phyloP scores from a whole-genome alignment of 35 echinoderm and acorn worm species.

The Eucidaris tribuloides region DNA sequence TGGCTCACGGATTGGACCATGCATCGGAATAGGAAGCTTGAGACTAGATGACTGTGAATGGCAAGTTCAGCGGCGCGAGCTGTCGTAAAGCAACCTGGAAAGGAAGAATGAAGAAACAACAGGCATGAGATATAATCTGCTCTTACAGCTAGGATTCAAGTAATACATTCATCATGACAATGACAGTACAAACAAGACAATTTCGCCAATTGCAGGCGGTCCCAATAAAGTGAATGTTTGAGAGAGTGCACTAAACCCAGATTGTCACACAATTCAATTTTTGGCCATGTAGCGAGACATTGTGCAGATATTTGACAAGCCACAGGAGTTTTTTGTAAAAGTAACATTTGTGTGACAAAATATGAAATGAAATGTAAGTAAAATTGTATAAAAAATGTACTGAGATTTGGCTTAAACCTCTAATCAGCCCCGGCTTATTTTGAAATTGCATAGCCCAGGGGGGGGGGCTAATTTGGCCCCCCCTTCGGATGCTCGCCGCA shows the following conservation, averaged over 20 bases:
- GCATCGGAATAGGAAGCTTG: conserved; percentile 85
- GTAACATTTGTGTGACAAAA: no score
- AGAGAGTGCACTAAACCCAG: not conserved
- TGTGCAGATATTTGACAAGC: no score
- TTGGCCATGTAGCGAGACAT: no score
- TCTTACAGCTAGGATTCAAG: not conserved
- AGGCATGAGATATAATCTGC: not conserved
- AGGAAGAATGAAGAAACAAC: not conserved
- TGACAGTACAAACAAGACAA: not conserved
- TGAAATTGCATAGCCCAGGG: no score
- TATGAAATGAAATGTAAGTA: no score
- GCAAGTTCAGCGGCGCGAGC: conserved; percentile 22
- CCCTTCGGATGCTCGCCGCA: no score
- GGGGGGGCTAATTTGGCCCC: no score
- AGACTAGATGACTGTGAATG: conserved; percentile 79
- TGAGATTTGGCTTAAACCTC: no score
- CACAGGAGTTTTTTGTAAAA: no score
- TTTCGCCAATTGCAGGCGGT: not conserved
- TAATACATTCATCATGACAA: not conserved
- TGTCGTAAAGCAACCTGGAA: conserved; percentile 80
- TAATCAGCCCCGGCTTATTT: no score
- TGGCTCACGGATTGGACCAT: conserved; percentile 76
- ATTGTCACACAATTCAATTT: not conserved
- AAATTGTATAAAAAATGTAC: no score
- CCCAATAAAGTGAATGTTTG: not conserved